Percentiles rank a stretch among this genome's conserved stretches.
phyloP scores from a whole-genome alignment of 2,113 vertebrate genomes.

The Meles meles region DNA sequence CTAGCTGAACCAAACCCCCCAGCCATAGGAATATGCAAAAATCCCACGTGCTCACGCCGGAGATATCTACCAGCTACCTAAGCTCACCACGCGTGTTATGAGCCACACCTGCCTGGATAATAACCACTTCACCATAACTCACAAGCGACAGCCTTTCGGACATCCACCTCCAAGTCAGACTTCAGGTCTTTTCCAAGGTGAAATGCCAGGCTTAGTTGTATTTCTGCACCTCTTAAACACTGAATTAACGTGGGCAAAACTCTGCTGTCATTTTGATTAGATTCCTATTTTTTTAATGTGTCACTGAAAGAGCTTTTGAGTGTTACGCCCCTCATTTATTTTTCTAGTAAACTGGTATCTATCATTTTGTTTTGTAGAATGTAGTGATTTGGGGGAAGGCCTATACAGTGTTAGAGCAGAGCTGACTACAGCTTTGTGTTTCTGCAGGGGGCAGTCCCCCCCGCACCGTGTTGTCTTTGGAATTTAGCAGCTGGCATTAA shows the following conservation, averaged over 20 bases:
- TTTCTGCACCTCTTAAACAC: not conserved
- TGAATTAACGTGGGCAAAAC: not conserved
- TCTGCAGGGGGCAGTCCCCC: not conserved
- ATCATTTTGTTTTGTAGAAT: not conserved
- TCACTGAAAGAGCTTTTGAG: not conserved
- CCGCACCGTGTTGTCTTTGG: not conserved
- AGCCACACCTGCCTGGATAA: not conserved
- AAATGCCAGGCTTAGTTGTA: not conserved
- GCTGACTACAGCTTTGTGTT: too few species aligned
- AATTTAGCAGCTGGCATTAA: not conserved
- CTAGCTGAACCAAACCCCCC: not conserved
- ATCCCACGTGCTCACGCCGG: not conserved
- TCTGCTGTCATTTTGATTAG: not conserved
- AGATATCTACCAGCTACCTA: too few species aligned
- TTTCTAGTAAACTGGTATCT: not conserved
- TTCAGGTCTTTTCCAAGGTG: not conserved
- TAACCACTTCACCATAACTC: not conserved
- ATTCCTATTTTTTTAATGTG: not conserved
- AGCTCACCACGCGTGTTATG: accelerated
- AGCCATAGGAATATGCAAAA: not conserved
- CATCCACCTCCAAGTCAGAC: not conserved
- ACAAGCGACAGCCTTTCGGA: not conserved
- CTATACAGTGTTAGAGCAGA: not conserved
- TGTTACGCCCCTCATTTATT: not conserved
- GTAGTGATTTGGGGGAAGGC: not conserved